Conservation (phyloP, 2,888 invertebrate species). For the Noctua pronuba region DNA sequence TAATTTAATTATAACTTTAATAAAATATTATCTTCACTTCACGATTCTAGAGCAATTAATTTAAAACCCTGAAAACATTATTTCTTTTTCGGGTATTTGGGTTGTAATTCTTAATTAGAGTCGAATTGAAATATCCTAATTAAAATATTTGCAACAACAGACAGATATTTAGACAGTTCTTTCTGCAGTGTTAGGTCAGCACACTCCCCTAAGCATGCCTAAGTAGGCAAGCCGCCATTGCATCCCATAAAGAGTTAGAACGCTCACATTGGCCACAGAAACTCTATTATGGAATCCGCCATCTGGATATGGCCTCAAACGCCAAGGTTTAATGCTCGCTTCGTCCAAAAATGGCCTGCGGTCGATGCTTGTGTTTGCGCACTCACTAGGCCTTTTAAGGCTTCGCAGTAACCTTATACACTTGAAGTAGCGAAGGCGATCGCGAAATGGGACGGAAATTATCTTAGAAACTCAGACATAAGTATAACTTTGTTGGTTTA, state of each 20-base stretch:
- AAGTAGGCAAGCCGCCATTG: conserved; percentile 34
- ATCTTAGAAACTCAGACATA: conserved; percentile 43
- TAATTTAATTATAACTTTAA: conserved; percentile 11
- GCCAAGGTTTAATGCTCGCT: conserved; percentile 76
- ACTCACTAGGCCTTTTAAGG: conserved; percentile 85
- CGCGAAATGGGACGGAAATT: conserved; percentile 73
- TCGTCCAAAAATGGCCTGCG: conserved; percentile 84
- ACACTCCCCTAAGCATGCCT: conserved; percentile 4
- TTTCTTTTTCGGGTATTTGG: neutral
- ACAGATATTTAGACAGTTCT: neutral
- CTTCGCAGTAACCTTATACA: conserved; percentile 81
- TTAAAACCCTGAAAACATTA: neutral
- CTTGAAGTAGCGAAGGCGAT: conserved; percentile 75
- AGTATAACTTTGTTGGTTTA: neutral
- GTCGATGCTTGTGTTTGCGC: conserved; percentile 77
- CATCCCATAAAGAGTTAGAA: conserved; percentile 61
- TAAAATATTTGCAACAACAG: neutral
- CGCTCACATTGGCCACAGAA: conserved; percentile 58
- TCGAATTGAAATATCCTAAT: conserved; percentile 5
- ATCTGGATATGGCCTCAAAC: conserved; percentile 70
- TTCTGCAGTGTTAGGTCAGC: conserved; percentile 6
- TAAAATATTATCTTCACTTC: conserved; percentile 5
- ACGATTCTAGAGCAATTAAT: conserved; percentile 9
- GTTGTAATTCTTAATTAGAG: conserved; percentile 2
- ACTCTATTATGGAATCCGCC: conserved; percentile 68